Percentiles rank a stretch among this genome's conserved stretches.
These are phyloP conservation scores for Sipha flava DNA, from an alignment of 1,140 invertebrate species.

Conservation along the genomic window DNA sequence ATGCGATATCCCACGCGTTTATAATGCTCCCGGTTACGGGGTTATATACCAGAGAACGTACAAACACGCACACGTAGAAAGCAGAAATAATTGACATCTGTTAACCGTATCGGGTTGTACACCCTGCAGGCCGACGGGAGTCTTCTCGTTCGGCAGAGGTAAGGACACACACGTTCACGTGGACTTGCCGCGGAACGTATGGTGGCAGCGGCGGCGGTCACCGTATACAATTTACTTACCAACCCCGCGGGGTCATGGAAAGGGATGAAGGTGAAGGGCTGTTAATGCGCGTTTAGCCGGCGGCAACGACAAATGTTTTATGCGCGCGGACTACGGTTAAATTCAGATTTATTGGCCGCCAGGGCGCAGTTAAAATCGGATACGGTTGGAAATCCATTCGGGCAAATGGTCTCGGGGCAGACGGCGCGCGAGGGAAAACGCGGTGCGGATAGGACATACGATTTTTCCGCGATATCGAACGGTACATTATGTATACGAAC, in stretches of 20 bases:
- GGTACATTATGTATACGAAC: not conserved
- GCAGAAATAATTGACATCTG: constrained; percentile 7
- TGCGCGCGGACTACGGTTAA: constrained; percentile 8
- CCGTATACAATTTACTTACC: not conserved
- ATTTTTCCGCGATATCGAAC: not conserved
- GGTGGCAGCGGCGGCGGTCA: no score
- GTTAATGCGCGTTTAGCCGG: constrained; percentile 27
- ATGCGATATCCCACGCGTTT: not conserved
- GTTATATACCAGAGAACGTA: not conserved
- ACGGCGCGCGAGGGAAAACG: not conserved
- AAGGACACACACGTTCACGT: not conserved
- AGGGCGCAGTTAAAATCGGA: constrained; percentile 30
- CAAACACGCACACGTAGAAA: not conserved
- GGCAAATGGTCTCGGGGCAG: not conserved
- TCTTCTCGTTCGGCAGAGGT: not conserved
- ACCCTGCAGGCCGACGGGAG: not conserved
- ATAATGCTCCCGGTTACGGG: not conserved
- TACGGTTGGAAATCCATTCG: constrained; percentile 7
- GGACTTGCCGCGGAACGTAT: not conserved
- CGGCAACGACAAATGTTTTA: constrained; percentile 32
- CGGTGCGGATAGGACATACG: not conserved
- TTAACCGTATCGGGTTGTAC: not conserved
- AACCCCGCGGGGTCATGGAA: not conserved
- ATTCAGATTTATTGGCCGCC: constrained; percentile 30
- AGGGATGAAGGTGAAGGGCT: not conserved